These are phyloP conservation scores for Thaumetopoea pityocampa DNA, from an alignment of 1,140 invertebrate species.

Conservation along the genomic window DNA sequence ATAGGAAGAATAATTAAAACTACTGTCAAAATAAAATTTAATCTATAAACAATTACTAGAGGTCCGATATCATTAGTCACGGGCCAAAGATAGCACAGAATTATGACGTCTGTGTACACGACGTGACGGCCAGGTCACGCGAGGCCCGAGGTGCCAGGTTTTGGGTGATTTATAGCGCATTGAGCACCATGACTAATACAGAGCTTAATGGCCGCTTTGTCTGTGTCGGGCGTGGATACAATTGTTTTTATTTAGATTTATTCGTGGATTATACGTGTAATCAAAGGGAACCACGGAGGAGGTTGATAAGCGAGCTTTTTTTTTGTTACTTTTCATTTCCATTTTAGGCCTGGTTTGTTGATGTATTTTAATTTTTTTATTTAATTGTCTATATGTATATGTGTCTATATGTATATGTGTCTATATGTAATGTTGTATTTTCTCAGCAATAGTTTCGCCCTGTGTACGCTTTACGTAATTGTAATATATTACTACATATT, in stretches of 20 bases:
- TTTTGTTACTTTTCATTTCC: no score
- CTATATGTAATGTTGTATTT: no score
- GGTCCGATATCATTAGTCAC: slow-evolving; percentile 51
- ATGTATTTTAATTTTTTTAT: no score
- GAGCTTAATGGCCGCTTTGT: slow-evolving; percentile 23
- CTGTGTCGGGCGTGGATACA: slow-evolving; percentile 11
- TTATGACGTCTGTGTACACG: slow-evolving; percentile 63
- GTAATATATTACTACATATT: no score
- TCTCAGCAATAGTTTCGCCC: no score
- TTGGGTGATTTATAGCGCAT: slow-evolving; percentile 63
- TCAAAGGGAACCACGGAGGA: no score
- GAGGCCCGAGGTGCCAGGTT: slow-evolving; percentile 43
- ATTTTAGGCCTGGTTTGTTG: no score
- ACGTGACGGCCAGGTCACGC: slow-evolving; percentile 51
- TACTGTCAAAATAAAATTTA: slow-evolving; percentile 23
- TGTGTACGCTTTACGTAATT: no score
- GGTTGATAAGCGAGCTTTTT: no score
- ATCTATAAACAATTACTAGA: slow-evolving; percentile 40
- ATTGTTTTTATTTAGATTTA: slow-evolving; percentile 14
- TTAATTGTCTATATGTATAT: no score
- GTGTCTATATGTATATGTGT: no score
- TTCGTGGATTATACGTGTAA: slow-evolving; percentile 10
- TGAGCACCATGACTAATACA: slow-evolving; percentile 41
- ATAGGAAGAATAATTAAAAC: no score
- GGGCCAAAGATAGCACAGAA: slow-evolving; percentile 56